Evolutionary conservation across 2,888 invertebrate genomes (phyloP), one percentile per base, ranked within the genome.

Genomic region (Hirtodrosophila confusa): DNA sequence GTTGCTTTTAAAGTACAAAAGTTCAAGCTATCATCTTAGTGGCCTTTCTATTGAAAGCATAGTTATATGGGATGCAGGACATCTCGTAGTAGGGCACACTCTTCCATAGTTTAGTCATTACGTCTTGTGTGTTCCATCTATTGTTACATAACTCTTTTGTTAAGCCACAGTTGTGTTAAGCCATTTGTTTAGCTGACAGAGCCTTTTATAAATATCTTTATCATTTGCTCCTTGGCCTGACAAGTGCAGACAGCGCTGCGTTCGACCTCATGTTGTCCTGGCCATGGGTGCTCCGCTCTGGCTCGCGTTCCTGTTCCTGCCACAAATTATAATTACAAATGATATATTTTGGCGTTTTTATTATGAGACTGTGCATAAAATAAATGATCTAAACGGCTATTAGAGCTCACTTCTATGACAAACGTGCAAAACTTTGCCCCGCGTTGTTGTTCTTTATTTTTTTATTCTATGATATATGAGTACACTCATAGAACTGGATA

Each of bases 131-230:
- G 56, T 51, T 44, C 31, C 44, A 37, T 51, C 75, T 49, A 54
- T 82, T 87, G 82, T 82, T 75, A 58, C 64, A 45, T 72, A 80
- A 85, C 87, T 87, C 86, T 87, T 82, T 87, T 82, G 86, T 85
- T 75, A 67, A 53, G 37, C 57, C 62, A 60, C 57, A 56, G 71
- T 85, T 86, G 79, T 82, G 79, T 87, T 69, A 61, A 45, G 45
- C 65, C 80, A 84, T 80, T 86, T 86, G 66, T 77, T 86, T 63
- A 47, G 61, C 51, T 47, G 40, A 53, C 55, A 49, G 36, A 40
- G 55, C 27, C 57, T 51, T 48, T 65, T 65, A 49, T 56, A 67
- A 53, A 79, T 71, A 78, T 61, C 67, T 69, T 62, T 56, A 82
- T 71, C 71, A 65, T 66, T 62, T 67, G 50, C 45, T 39, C 39